Conservation (phyloP, 1,140 invertebrate species). For the Drosophila auraria region DNA sequence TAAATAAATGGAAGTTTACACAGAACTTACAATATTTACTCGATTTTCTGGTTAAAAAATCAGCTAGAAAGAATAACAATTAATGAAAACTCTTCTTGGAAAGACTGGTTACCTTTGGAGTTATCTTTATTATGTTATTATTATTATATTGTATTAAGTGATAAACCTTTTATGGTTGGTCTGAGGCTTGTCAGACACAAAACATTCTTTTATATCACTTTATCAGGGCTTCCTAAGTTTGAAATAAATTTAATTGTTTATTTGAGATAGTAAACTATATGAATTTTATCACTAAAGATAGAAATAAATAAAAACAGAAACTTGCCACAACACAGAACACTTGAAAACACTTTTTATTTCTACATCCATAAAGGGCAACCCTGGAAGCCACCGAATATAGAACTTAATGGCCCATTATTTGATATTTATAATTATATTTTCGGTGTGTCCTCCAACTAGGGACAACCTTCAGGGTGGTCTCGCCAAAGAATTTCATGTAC, state of each 20-base stretch:
- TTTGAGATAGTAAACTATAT: not conserved
- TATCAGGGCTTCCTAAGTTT: not conserved
- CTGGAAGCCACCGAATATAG: conserved; percentile 1
- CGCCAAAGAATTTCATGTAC: conserved; percentile 47
- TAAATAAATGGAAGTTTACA: not conserved
- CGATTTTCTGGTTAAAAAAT: too few relatives aligned
- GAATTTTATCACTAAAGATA: not conserved
- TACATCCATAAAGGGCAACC: not conserved
- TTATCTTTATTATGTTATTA: not conserved
- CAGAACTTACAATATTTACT: not conserved
- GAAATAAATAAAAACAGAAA: not conserved
- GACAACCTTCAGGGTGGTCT: conserved; percentile 42
- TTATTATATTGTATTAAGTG: not conserved
- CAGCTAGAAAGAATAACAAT: too few relatives aligned
- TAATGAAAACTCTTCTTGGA: not conserved
- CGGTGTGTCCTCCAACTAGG: conserved; percentile 25
- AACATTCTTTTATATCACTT: not conserved
- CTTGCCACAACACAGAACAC: not conserved
- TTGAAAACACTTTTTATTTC: conserved; percentile 5
- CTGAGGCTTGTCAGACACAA: not conserved
- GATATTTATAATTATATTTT: conserved; percentile 16
- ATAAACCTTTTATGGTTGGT: not conserved
- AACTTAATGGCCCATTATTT: conserved; percentile 37
- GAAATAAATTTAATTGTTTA: not conserved
- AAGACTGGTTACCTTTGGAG: too few relatives aligned